Conservation (phyloP, 1,140 invertebrate genomes). For the Ganaspis sp. region DNA sequence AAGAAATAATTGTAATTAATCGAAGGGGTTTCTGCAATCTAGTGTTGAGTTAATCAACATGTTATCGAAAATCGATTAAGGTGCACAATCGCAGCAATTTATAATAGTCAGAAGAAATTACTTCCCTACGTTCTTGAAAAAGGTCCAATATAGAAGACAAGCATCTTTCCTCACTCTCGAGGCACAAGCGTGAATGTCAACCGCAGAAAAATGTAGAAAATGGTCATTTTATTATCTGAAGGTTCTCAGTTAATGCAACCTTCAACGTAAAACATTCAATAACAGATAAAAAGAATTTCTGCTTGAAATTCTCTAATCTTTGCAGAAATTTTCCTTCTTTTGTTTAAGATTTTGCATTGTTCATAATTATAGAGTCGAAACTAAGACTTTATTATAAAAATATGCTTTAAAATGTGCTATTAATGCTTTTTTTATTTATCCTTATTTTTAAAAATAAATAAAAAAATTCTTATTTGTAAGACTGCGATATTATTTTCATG, state of each 20-base stretch:
- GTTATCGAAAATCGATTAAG: constrained; percentile 9
- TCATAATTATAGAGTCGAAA: too few species aligned
- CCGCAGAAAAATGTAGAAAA: constrained; percentile 17
- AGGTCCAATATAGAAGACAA: background rate
- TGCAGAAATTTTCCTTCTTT: background rate
- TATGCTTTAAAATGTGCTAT: too few species aligned
- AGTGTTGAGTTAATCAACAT: background rate
- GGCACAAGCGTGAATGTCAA: background rate
- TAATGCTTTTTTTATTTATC: background rate
- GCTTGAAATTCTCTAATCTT: background rate
- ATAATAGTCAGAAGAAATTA: constrained; percentile 11
- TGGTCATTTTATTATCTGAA: background rate
- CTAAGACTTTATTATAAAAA: too few species aligned
- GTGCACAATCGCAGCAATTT: background rate
- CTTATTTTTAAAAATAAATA: background rate
- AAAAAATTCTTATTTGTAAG: too few species aligned
- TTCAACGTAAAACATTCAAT: background rate
- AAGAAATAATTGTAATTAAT: background rate
- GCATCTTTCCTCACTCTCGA: background rate
- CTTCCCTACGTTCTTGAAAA: background rate
- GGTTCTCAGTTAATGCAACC: background rate
- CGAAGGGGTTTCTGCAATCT: background rate
- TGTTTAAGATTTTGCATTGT: too few species aligned
- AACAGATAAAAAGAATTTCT: background rate
- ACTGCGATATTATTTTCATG: too few species aligned